phyloP scores from a whole-genome alignment of 2,888 invertebrate species.

The Eledone cirrhosa region DNA sequence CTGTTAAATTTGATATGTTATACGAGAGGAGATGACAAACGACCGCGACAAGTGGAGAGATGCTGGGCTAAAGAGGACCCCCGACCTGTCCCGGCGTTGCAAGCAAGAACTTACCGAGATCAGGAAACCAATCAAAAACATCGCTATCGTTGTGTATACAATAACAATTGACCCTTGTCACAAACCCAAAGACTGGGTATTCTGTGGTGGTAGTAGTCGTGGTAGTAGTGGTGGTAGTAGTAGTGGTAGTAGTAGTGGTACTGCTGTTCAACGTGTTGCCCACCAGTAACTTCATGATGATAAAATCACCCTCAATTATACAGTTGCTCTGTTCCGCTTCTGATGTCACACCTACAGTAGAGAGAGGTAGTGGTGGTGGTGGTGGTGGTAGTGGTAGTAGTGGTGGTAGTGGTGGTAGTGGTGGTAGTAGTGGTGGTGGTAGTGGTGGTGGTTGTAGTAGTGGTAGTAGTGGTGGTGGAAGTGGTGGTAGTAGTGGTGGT shows the following conservation, averaged over 20 bases:
- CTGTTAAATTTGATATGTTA: too few relatives aligned
- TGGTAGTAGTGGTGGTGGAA: too few relatives aligned
- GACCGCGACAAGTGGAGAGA: too few relatives aligned
- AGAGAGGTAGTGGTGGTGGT: slow-evolving; percentile 7
- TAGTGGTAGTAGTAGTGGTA: background rate
- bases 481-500: too few relatives aligned
- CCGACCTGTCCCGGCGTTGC: too few relatives aligned
- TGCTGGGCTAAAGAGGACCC: too few relatives aligned
- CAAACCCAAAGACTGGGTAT: slow-evolving; percentile 29
- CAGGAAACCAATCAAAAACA: background rate
- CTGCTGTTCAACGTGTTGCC: background rate
- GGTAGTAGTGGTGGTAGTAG: too few relatives aligned
- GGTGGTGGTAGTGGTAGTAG: slow-evolving; percentile 25
- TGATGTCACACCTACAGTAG: slow-evolving; percentile 31
- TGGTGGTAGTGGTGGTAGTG: background rate
- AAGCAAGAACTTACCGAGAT: background rate
- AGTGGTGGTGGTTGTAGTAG: too few relatives aligned
- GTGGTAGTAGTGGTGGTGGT: slow-evolving; percentile 29
- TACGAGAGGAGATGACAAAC: too few relatives aligned
- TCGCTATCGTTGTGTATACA: background rate
- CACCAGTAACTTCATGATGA: slow-evolving; percentile 38
- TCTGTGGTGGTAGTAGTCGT: too few relatives aligned
- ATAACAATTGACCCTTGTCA: slow-evolving; percentile 28
- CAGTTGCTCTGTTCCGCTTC: slow-evolving; percentile 25
- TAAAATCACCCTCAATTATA: slow-evolving; percentile 40